Percentiles rank a stretch among this genome's conserved stretches.
Conservation (phyloP, 64 coral and sea anemone genomes). For the Stichodactyla mertensii region DNA sequence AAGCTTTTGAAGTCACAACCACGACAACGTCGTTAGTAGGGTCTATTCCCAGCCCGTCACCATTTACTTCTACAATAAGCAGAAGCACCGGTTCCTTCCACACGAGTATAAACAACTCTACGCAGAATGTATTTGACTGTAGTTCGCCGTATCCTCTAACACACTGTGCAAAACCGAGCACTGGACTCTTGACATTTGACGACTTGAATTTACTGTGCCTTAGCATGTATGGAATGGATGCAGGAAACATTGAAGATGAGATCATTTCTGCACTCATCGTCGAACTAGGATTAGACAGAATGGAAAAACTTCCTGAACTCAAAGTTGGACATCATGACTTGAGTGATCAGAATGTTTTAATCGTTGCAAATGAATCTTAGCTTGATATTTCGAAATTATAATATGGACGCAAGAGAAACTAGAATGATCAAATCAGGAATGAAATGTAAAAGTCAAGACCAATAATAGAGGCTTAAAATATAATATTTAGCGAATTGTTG, state of each 20-base stretch:
- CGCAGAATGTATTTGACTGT: background rate
- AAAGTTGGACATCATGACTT: slow-evolving; percentile 13
- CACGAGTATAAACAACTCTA: background rate
- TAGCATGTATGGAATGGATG: background rate
- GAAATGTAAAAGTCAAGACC: background rate
- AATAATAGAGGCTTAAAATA: background rate
- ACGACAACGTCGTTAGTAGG: background rate
- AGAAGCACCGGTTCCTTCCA: background rate
- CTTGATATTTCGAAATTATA: background rate
- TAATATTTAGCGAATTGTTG: too few relatives aligned
- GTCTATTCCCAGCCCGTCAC: slow-evolving; percentile 9
- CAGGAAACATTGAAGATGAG: background rate
- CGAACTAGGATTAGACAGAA: background rate
- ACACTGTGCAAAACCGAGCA: slow-evolving; percentile 10
- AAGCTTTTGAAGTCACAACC: slow-evolving; percentile 7
- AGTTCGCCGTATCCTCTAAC: slow-evolving; percentile 6
- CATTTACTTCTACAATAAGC: slow-evolving; percentile 3
- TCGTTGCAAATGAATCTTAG: background rate
- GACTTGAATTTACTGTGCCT: slow-evolving; percentile 4
- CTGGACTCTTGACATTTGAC: slow-evolving; percentile 10
- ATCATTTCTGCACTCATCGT: background rate
- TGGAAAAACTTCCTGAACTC: slow-evolving; percentile 15
- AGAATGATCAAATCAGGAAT: background rate
- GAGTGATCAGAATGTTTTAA: slow-evolving; percentile 6
- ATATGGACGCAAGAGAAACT: background rate